phyloP scores from a whole-genome alignment of 2,113 vertebrate species.

The Oreocharis arfaki region DNA sequence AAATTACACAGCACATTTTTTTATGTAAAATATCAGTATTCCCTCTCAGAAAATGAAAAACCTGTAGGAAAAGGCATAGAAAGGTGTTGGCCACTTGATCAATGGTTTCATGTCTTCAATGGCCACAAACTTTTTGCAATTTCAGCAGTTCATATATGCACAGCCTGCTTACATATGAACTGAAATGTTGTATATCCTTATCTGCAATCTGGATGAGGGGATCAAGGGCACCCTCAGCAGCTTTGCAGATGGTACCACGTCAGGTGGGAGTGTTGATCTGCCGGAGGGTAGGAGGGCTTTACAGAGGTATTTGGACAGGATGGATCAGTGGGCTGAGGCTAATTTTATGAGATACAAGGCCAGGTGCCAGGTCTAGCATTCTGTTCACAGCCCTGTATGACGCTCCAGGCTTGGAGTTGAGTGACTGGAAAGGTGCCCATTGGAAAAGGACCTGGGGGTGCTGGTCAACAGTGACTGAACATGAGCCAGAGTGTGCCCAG shows the following conservation, averaged over 20 bases:
- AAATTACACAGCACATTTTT: background rate
- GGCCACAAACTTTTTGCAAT: background rate
- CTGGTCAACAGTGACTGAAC: background rate
- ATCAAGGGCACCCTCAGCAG: background rate
- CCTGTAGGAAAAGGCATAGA: background rate
- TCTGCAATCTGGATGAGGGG: accelerated
- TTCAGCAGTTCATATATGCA: background rate
- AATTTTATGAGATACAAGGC: background rate
- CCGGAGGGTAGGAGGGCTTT: background rate
- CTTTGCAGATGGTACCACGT: background rate
- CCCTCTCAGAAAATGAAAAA: background rate
- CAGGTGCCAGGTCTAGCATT: background rate
- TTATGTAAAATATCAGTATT: background rate
- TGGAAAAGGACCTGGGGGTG: background rate
- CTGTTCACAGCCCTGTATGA: background rate
- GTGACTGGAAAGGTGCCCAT: background rate
- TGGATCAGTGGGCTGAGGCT: background rate
- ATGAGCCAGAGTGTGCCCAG: background rate
- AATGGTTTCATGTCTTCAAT: background rate
- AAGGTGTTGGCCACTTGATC: background rate
- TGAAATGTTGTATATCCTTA: background rate
- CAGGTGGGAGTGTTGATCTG: background rate
- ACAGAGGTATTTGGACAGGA: background rate
- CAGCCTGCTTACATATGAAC: background rate
- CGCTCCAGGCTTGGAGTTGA: background rate